Conservation (phyloP, 2,113 vertebrate species). For the Aramus guarauna region DNA sequence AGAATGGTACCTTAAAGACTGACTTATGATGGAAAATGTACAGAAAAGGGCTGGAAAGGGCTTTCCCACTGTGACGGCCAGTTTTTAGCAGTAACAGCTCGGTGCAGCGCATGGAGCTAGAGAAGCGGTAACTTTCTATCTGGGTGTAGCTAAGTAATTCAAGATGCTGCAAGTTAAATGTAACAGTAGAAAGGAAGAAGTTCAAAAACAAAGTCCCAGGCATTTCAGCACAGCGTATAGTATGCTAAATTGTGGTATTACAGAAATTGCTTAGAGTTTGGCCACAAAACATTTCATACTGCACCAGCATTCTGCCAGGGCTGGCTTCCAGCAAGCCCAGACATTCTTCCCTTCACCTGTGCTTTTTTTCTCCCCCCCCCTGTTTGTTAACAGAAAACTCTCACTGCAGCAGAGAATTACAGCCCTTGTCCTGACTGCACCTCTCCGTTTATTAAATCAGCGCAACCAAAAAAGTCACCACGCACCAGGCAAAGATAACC, state of each 20-base stretch:
- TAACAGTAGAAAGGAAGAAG: slow-evolving; percentile 57
- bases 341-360: slow-evolving; percentile 45
- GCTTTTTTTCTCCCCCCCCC: background rate
- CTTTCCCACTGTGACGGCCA: background rate
- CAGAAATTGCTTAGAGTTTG: slow-evolving; percentile 7
- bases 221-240: background rate
- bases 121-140: slow-evolving; percentile 28
- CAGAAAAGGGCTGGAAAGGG: background rate
- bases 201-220: slow-evolving; percentile 49
- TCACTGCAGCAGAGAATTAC: background rate
- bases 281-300: background rate
- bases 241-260: slow-evolving; percentile 32
- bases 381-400: background rate
- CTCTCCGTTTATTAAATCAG: slow-evolving; percentile 24
- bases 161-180: slow-evolving; percentile 56
- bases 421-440: background rate
- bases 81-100: background rate
- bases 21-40: background rate
- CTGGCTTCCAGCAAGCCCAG: background rate
- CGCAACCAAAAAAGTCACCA: background rate
- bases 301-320: background rate
- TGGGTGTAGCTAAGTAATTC: slow-evolving; percentile 56
- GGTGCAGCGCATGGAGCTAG: background rate
- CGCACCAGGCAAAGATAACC: slow-evolving; percentile 12
- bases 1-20: background rate